Evolutionary conservation across 2,888 invertebrate species (phyloP).

Genomic region (Terebella lapidaria): DNA sequence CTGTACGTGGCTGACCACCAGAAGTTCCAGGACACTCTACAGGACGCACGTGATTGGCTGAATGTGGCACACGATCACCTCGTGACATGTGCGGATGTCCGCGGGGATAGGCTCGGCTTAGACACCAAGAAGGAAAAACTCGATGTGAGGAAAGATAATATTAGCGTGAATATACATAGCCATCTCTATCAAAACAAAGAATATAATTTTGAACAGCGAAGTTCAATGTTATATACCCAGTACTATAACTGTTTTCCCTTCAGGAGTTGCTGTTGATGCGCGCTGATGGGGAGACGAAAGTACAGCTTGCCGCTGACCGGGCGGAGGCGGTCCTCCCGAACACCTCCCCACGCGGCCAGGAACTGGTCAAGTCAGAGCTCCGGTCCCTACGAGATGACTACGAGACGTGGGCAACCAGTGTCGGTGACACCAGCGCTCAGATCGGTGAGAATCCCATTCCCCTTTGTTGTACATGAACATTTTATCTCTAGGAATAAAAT

Average conservation of each 20-base stretch:
- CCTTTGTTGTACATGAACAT: no score
- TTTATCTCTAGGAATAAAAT: no score
- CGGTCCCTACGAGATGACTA: slow-evolving; percentile 15
- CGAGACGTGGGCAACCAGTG: slow-evolving; percentile 12
- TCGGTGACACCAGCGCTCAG: slow-evolving; percentile 13
- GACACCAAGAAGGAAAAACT: slow-evolving; percentile 41
- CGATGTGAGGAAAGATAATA: slow-evolving; percentile 4
- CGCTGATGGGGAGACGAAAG: slow-evolving; percentile 71
- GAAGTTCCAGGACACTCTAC: slow-evolving; percentile 75
- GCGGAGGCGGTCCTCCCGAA: slow-evolving; percentile 62
- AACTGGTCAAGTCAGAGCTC: slow-evolving; percentile 50
- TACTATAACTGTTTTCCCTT: no score
- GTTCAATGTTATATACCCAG: no score
- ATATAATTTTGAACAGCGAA: no score
- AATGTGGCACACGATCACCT: slow-evolving; percentile 67
- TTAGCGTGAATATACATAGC: no score
- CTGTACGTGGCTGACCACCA: slow-evolving; percentile 81
- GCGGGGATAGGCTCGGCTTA: slow-evolving; percentile 39
- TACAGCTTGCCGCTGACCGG: slow-evolving; percentile 70
- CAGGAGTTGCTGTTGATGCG: slow-evolving; percentile 72
- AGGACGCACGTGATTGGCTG: slow-evolving; percentile 81
- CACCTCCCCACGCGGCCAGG: slow-evolving; percentile 77
- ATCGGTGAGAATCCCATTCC: slow-evolving; percentile 20
- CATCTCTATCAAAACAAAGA: no score
- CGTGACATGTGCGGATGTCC: slow-evolving; percentile 34